phyloP scores from a whole-genome alignment of 1,140 invertebrate species.

The Wiebesia pumilae region DNA sequence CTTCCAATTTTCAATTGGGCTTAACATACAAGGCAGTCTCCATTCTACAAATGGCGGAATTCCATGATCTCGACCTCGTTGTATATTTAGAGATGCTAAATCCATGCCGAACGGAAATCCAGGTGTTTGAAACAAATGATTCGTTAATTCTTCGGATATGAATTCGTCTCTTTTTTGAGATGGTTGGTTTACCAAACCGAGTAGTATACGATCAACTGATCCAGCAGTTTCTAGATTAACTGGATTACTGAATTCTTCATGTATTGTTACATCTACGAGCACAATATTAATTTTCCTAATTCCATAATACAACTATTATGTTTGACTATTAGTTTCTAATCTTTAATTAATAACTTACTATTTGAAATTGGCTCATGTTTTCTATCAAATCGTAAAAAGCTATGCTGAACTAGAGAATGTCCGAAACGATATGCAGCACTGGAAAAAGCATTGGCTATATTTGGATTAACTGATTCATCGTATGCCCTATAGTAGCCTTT shows the following conservation, averaged over 20 bases:
- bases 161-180: conserved; percentile 88
- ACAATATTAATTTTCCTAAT: background rate
- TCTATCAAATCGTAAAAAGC: conserved; percentile 80
- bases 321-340: no score
- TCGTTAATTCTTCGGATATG: conserved; percentile 87
- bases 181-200: conserved; percentile 86
- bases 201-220: conserved; percentile 85
- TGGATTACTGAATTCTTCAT: conserved; percentile 83
- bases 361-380: conserved; percentile 80
- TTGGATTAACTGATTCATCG: conserved; percentile 87
- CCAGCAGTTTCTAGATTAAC: conserved; percentile 78
- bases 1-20: conserved; percentile 82
- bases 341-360: conserved; percentile 72
- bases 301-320: no score
- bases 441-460: conserved; percentile 93
- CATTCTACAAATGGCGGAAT: conserved; percentile 88
- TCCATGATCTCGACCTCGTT: conserved; percentile 92
- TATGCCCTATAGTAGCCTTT: conserved; percentile 84
- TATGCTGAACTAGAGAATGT: conserved; percentile 92
- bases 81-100: conserved; percentile 91
- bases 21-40: conserved; percentile 87
- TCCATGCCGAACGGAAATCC: conserved; percentile 87
- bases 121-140: conserved; percentile 89
- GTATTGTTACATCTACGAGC: conserved; percentile 83
- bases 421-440: conserved; percentile 97